Evolutionary conservation across 2,797 vertebrate genomes (phyloP), one percentile per base, ranked within the genome.

Genomic region (Sebastes taczanowskii): DNA sequence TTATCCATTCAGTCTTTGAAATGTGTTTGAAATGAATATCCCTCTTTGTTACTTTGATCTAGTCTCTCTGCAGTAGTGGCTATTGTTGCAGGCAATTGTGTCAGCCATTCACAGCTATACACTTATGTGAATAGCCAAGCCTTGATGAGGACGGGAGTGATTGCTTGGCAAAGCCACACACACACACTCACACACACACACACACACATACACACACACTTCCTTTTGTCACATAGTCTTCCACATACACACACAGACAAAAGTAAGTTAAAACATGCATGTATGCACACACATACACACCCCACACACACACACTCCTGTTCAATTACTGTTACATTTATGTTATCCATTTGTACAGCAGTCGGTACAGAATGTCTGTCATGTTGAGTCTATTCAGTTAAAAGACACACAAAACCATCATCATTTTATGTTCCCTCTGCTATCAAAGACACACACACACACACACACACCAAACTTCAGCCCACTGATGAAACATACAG

Each of bases 321-420:
- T 49, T 46, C 35, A 9, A 49, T 66, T 49, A 29, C 10, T 49
- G 18, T 13, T 42, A 16, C 35, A 29, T 66, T 29, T 29, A 7
- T 30, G 38, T 61, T 18, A 58, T 59, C 16, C 11, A 23, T 76
- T 46, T 27, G n/a, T 16, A 32, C 20, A 18, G 30, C 56, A 20
- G 25, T 32, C 4, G 13, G 49, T 25, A 32, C 2, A 62, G 14
- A 30, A 38, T 27, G 11, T 56, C 52, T 38, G 61, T 34, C 27
- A 32, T 67, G 56, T 84, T 92, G 32, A 82, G 85, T 90, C 86
- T 93, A 70, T 95, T 90, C 93, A 95, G 95, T 91, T 88, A 42
- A 94, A 90, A 88, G 34, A 61, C 85, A 85, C 90, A 89, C 93
- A 90, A 94, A 95, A 90, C 42, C 79, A 85, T 90, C 83, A 42